A percentile compares a stretch with the other conserved stretches of the same genome.
phyloP scores from a whole-genome alignment of 2,797 vertebrate species.

The Myoxocephalus aenaeus region DNA sequence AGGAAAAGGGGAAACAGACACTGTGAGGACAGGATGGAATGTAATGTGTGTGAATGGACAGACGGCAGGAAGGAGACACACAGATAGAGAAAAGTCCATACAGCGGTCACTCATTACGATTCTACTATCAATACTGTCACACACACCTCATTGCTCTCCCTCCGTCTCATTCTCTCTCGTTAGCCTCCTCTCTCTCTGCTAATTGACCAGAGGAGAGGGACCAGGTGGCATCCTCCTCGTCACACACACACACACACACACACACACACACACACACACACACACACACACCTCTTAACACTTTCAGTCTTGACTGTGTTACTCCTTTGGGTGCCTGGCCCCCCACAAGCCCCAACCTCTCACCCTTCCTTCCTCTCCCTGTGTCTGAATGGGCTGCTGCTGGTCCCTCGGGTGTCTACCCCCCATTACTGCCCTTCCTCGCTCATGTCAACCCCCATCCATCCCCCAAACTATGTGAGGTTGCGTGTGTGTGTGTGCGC shows the following conservation, averaged over 20 bases:
- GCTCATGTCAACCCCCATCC: conserved; percentile 76
- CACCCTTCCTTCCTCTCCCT: conserved; percentile 43
- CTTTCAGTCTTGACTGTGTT: conserved; percentile 31
- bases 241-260: conserved; percentile 5
- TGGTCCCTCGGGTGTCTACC: conserved; percentile 70
- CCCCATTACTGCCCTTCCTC: conserved; percentile 80
- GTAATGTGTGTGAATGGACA: conserved; percentile 16
- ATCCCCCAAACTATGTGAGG: conserved; percentile 33
- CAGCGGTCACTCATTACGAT: conserved; percentile 36
- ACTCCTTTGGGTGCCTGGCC: conserved; percentile 47
- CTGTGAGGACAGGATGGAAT: conserved; percentile 35
- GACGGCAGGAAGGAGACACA: neutral
- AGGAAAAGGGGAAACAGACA: conserved; percentile 11
- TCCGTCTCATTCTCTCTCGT: conserved; percentile 37
- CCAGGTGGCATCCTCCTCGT: conserved; percentile 58
- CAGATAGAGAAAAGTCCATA: neutral
- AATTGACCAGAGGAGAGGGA: conserved; percentile 84
- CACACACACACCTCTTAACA: conserved; percentile 46
- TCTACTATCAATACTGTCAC: conserved; percentile 1
- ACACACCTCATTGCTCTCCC: conserved; percentile 17
- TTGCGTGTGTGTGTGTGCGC: neutral
- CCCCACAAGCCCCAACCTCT: conserved; percentile 29
- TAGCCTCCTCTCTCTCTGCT: conserved; percentile 68
- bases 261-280: conserved; percentile 19
- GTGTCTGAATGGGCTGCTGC: conserved; percentile 67